Evolutionary conservation across 2,113 vertebrate genomes (phyloP).

Genomic region (Cyanoliseus patagonus): DNA sequence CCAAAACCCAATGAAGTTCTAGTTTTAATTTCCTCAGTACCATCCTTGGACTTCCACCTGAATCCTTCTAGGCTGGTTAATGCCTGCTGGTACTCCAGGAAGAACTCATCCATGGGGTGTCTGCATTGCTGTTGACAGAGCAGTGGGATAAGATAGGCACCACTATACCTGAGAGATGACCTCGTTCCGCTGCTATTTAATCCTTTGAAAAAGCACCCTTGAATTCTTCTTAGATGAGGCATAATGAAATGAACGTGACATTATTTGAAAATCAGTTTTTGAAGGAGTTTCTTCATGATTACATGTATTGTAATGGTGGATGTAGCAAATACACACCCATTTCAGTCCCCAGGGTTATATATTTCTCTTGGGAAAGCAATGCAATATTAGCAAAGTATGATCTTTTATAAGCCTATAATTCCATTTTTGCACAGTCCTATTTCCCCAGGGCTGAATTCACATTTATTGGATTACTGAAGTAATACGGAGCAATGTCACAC

Average conservation of each 20-base stretch:
- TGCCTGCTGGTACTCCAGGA: background rate
- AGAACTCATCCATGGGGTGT: background rate
- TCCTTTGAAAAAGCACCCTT: background rate
- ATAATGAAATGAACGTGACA: background rate
- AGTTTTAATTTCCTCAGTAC: background rate
- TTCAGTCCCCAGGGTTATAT: background rate
- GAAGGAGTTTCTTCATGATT: background rate
- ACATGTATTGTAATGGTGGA: background rate
- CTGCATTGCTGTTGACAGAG: background rate
- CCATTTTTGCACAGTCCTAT: constrained; percentile 18
- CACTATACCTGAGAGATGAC: background rate
- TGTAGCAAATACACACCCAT: background rate
- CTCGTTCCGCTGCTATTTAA: background rate
- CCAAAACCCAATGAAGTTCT: background rate
- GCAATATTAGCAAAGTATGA: constrained; percentile 6
- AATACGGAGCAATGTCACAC: background rate
- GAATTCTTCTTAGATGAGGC: background rate
- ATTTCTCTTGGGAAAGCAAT: constrained; percentile 11
- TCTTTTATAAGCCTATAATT: constrained; percentile 47
- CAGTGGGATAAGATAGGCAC: background rate
- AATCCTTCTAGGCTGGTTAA: background rate
- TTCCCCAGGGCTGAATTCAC: constrained; percentile 17
- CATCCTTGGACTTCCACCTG: background rate
- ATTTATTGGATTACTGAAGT: background rate
- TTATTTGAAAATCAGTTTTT: background rate